Evolutionary conservation across 2,113 vertebrate species (phyloP).

Genomic region (Sakesphorus luctuosus): DNA sequence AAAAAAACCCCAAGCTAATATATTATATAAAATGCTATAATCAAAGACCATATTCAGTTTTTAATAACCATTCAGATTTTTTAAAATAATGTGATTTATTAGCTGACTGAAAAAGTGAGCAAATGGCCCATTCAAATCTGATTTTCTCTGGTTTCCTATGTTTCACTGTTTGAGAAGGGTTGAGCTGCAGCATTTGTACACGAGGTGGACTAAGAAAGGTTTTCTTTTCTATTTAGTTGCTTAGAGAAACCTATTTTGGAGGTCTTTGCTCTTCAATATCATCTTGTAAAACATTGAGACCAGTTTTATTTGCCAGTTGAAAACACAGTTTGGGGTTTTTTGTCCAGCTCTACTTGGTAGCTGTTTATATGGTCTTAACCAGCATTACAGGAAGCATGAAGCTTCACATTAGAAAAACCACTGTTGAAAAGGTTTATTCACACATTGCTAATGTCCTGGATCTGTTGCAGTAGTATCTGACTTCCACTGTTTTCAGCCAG

Average conservation of each 20-base stretch:
- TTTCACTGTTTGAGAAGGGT: neutral
- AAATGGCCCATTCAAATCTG: neutral
- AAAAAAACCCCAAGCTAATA: neutral
- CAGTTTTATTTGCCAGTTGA: neutral
- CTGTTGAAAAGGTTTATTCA: neutral
- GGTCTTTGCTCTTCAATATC: neutral
- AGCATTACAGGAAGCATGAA: neutral
- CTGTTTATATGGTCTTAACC: neutral
- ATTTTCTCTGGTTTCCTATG: neutral
- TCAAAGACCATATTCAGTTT: neutral
- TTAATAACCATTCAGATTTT: neutral
- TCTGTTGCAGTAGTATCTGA: neutral
- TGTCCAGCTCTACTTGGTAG: neutral
- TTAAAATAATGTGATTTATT: neutral
- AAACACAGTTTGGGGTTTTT: rapidly evolving
- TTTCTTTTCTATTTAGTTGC: neutral
- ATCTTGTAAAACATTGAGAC: neutral
- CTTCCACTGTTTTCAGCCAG: neutral
- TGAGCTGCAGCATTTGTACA: neutral
- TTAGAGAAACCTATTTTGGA: neutral
- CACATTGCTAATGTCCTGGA: neutral
- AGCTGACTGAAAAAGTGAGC: neutral
- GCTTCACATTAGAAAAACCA: neutral
- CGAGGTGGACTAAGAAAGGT: neutral
- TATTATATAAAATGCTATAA: neutral